Conservation (phyloP, 2,113 vertebrate species). For the Erinaceus europaeus region DNA sequence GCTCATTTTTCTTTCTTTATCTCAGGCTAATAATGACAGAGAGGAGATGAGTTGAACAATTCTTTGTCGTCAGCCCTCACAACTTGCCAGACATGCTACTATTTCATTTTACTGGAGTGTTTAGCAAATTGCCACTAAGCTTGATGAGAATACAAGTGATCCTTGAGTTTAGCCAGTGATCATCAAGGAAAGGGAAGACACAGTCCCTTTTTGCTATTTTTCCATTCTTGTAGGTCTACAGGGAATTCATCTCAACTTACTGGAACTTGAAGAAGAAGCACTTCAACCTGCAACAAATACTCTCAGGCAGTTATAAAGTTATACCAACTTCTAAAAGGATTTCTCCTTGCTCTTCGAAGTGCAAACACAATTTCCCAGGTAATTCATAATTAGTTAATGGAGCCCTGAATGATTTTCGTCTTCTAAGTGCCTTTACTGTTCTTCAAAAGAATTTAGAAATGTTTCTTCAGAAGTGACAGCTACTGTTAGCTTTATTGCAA, state of each 20-base stretch:
- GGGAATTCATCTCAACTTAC: not conserved
- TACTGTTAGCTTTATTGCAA: conserved; percentile 46
- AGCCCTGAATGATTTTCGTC: conserved; percentile 44
- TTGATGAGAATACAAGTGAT: not conserved
- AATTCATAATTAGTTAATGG: conserved; percentile 45
- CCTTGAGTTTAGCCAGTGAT: not conserved
- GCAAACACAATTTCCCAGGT: conserved; percentile 32
- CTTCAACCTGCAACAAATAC: conserved; percentile 50
- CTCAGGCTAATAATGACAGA: conserved; percentile 16
- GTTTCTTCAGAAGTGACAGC: conserved; percentile 45
- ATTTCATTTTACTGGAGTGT: not conserved
- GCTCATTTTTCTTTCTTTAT: conserved; percentile 57
- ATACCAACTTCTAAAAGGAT: conserved; percentile 36
- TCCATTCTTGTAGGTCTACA: not conserved
- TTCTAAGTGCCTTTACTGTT: conserved; percentile 32
- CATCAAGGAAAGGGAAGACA: not conserved
- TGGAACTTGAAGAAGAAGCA: conserved; percentile 52
- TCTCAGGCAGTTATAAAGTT: conserved; percentile 16
- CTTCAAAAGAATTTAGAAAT: conserved; percentile 31
- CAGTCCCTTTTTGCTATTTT: not conserved
- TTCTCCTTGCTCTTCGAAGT: not conserved
- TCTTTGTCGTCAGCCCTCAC: conserved; percentile 6
- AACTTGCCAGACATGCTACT: not conserved
- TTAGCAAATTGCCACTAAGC: not conserved
- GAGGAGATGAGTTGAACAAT: not conserved